Evolutionary conservation across 2,113 vertebrate genomes (phyloP), one percentile per base, ranked within the genome.

Genomic region (Noturus placidus): DNA sequence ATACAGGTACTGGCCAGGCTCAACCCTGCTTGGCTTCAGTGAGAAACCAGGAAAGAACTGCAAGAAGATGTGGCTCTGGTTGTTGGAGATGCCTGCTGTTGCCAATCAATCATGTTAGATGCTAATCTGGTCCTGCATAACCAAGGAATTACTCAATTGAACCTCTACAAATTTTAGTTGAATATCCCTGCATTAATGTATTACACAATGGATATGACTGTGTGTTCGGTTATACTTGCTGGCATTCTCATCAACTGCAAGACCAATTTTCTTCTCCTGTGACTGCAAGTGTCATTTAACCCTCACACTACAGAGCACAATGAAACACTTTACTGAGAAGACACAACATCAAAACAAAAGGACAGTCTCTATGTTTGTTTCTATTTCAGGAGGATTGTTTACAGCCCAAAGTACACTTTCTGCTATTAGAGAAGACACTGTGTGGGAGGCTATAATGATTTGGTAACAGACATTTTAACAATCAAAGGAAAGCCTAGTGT

Each of bases 401-500:
- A 79, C 76, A 79, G 76, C 42, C 38, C 11, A 67, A 67, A 67
- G 61, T 30, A 52, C 52, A 27, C 63, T 54, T 85, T 74, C 42
- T 57, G 22, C 33, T 85, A 38, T 57, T 74, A 59, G 69, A 76
- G 19, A 61, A 15, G 61, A 38, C 56, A 46, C 27, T 30, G 67
- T 4, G 22, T 80, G 76, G 30, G 46, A 74, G 50, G 46, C 30
- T 57, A 79, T 83, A 84, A 57, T 84, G 87, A 84, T 90, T 88
- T 82, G 35, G 59, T 20, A 84, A 80, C 52, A 81, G 65, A n/a
- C 19, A 50, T 85, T 87, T 87, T 54, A 85, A 59, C 67, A 65
- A 83, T 85, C 87, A 89, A 50, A 87, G 78, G 56, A 84, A 70
- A 84, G 22, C 54, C 61, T n/a, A 65, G 79, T 74, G 72, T 15